Conservation (phyloP, 2,113 vertebrate species). For the Hyla sarda region DNA sequence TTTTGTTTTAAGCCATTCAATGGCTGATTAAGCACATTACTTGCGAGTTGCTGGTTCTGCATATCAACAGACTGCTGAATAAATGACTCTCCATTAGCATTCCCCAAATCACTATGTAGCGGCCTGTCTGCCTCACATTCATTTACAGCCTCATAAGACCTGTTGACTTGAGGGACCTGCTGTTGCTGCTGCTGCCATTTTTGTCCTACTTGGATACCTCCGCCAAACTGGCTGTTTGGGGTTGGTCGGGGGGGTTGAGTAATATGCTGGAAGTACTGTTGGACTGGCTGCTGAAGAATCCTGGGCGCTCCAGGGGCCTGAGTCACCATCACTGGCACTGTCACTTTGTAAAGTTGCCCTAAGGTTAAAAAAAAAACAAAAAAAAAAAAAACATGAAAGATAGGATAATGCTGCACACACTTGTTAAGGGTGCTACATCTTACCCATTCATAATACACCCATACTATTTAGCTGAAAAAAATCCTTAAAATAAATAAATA, state of each 20-base stretch:
- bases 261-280: conserved; percentile 71
- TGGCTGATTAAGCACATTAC: conserved; percentile 55
- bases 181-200: conserved; percentile 53
- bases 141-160: conserved; percentile 52
- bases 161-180: conserved; percentile 51
- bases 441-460: no score
- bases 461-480: no score
- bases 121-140: conserved; percentile 1
- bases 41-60: conserved; percentile 59
- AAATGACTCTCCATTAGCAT: not conserved
- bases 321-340: conserved; percentile 89
- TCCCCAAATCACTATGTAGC: conserved; percentile 51
- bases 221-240: conserved; percentile 55
- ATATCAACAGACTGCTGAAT: conserved; percentile 59
- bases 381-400: no score
- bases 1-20: conserved; percentile 52
- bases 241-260: conserved; percentile 66
- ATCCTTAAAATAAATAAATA: no score
- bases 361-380: conserved; percentile 51
- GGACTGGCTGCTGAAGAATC: conserved; percentile 70
- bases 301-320: conserved; percentile 76
- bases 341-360: conserved; percentile 95
- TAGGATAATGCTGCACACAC: no score
- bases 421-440: no score
- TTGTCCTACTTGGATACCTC: conserved; percentile 63